Evolutionary conservation across 1,140 invertebrate genomes (phyloP).

Genomic region (Colletes gigas): DNA sequence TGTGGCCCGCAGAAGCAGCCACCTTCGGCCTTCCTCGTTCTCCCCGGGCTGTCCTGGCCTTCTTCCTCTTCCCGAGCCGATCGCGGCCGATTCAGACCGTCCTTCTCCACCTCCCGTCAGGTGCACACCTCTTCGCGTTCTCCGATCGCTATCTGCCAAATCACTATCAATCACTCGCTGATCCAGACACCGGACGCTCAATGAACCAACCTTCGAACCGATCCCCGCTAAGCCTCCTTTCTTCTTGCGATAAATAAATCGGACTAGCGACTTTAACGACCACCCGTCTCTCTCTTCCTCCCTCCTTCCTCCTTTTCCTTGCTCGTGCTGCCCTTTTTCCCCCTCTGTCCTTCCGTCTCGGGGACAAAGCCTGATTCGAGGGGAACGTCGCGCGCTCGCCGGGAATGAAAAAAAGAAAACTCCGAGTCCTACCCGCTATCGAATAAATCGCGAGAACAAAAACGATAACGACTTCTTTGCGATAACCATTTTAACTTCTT

Average conservation of each 20-base stretch:
- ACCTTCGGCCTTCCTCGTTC: not conserved
- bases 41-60: slow-evolving; percentile 32
- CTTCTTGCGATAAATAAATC: slow-evolving; percentile 66
- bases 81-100: not conserved
- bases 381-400: not conserved
- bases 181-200: slow-evolving; percentile 64
- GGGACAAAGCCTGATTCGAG: not conserved
- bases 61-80: not conserved
- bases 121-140: slow-evolving; percentile 54
- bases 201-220: slow-evolving; percentile 54
- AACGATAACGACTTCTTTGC: slow-evolving; percentile 8
- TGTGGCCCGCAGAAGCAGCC: slow-evolving; percentile 56
- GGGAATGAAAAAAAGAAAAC: not conserved
- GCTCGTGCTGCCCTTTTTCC: not conserved
- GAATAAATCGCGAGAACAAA: not conserved
- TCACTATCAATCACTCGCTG: slow-evolving; percentile 72
- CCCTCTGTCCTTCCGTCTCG: not conserved
- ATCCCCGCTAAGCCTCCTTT: slow-evolving; percentile 59
- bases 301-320: too few species aligned
- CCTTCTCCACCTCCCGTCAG: slow-evolving; percentile 35
- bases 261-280: slow-evolving; percentile 61
- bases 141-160: slow-evolving; percentile 72
- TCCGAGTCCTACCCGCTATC: not conserved
- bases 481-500: slow-evolving; percentile 13
- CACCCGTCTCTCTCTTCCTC: not conserved